Percentiles rank a stretch among this genome's conserved stretches.
Conservation (phyloP, 2,797 vertebrate species). For the Sebastes steindachneri region DNA sequence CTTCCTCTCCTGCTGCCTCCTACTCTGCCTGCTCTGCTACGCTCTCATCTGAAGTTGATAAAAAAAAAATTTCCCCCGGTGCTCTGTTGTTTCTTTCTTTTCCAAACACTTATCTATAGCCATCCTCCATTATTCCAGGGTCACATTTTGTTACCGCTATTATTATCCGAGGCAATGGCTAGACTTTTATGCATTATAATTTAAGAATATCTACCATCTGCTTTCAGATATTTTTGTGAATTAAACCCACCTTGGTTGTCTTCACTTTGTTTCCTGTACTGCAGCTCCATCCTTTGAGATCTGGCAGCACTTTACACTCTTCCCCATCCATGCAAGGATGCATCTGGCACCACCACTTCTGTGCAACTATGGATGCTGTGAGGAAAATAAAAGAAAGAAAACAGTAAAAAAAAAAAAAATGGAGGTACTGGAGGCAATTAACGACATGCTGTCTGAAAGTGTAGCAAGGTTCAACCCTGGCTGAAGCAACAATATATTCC, state of each 20-base stretch:
- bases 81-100: conserved; percentile 21
- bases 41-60: conserved; percentile 43
- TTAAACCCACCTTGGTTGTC: conserved; percentile 91
- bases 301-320: conserved; percentile 96
- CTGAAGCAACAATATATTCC: conserved; percentile 17
- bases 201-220: background rate
- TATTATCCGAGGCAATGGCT: background rate
- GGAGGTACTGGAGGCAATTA: conserved; percentile 25
- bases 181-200: background rate
- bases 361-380: conserved; percentile 94
- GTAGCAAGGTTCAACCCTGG: background rate
- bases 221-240: background rate
- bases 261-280: conserved; percentile 97
- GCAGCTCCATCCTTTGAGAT: conserved; percentile 98
- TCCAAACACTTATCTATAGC: conserved; percentile 6
- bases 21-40: conserved; percentile 38
- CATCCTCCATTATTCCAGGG: conserved; percentile 20
- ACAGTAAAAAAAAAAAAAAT: background rate
- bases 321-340: conserved; percentile 95
- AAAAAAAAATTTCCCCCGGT: conserved; percentile 32
- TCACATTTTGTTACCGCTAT: conserved; percentile 15
- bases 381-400: conserved; percentile 7
- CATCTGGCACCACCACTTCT: conserved; percentile 99
- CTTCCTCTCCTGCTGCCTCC: conserved; percentile 45
- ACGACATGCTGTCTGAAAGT: conserved; percentile 17